A percentile compares a stretch with the other conserved stretches of the same genome.
Evolutionary conservation across 2,888 invertebrate species (phyloP).

Genomic region (Enoplolaimus lenunculus): DNA sequence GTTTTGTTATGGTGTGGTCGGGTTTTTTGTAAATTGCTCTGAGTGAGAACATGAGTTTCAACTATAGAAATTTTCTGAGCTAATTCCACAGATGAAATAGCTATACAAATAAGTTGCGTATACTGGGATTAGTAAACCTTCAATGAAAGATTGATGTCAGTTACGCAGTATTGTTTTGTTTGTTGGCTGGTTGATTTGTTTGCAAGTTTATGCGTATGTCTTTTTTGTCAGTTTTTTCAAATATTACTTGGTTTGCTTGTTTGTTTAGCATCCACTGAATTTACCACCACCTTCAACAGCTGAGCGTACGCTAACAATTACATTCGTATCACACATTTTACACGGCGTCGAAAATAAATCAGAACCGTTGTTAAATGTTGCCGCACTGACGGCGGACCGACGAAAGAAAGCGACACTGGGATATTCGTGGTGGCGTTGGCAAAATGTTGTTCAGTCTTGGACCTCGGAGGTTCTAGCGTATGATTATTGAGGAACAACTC

Average conservation of each 20-base stretch:
- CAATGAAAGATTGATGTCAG: no score
- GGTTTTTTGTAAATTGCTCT: no score
- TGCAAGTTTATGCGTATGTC: not conserved
- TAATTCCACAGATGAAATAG: no score
- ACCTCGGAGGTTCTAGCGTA: no score
- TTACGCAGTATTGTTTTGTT: not conserved
- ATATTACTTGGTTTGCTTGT: not conserved
- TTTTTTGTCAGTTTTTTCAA: not conserved
- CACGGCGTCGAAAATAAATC: conserved; percentile 15
- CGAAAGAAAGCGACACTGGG: not conserved
- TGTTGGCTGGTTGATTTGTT: not conserved
- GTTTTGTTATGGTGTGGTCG: conserved; percentile 2
- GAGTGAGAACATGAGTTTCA: no score
- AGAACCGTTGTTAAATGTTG: not conserved
- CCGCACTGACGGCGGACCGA: not conserved
- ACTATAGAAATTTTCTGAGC: no score
- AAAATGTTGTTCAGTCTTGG: conserved; percentile 9
- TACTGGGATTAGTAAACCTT: no score
- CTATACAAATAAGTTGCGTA: no score
- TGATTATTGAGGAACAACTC: no score
- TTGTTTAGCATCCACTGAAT: no score
- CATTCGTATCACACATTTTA: conserved; percentile 15
- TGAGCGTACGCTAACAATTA: conserved; percentile 7
- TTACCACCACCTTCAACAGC: no score
- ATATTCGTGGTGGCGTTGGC: conserved; percentile 18